Conservation (phyloP, 64 coral and sea anemone species). For the Dendronephthya gigantea region DNA sequence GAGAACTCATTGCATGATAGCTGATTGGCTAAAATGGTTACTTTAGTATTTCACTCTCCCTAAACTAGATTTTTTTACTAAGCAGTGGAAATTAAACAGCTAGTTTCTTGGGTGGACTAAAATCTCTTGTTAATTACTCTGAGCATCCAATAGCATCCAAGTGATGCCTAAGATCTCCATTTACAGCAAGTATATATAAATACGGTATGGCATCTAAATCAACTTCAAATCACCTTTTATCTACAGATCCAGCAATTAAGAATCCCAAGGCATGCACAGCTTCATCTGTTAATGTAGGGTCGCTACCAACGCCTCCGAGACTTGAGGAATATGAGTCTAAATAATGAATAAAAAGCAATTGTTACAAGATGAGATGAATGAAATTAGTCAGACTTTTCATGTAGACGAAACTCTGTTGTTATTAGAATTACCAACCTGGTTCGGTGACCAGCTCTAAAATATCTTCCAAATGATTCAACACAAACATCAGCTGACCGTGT, state of each 20-base stretch:
- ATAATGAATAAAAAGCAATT: background rate
- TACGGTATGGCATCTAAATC: background rate
- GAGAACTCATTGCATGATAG: too few species aligned
- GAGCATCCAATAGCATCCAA: too few species aligned
- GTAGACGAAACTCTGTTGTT: background rate
- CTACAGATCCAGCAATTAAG: slow-evolving; percentile 59
- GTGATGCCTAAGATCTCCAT: too few species aligned
- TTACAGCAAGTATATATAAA: too few species aligned
- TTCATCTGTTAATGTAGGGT: slow-evolving; percentile 67
- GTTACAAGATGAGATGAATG: background rate
- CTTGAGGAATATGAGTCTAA: slow-evolving; percentile 53
- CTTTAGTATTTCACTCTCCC: background rate
- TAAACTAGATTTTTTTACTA: background rate
- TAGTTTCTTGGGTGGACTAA: too few species aligned
- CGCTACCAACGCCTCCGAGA: slow-evolving; percentile 40
- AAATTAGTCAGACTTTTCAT: background rate
- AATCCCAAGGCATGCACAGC: slow-evolving; percentile 91
- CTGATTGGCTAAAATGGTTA: too few species aligned
- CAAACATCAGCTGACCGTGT: slow-evolving; percentile 97
- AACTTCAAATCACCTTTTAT: slow-evolving; percentile 43
- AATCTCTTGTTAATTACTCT: too few species aligned
- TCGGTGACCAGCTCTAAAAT: slow-evolving; percentile 88
- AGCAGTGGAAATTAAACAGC: too few species aligned
- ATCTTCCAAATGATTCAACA: slow-evolving; percentile 93
- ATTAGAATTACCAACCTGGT: slow-evolving; percentile 43